Percentiles rank a stretch among this genome's conserved stretches.
phyloP scores from a whole-genome alignment of 2,888 invertebrate genomes.

The Acanthosepion lycidas region DNA sequence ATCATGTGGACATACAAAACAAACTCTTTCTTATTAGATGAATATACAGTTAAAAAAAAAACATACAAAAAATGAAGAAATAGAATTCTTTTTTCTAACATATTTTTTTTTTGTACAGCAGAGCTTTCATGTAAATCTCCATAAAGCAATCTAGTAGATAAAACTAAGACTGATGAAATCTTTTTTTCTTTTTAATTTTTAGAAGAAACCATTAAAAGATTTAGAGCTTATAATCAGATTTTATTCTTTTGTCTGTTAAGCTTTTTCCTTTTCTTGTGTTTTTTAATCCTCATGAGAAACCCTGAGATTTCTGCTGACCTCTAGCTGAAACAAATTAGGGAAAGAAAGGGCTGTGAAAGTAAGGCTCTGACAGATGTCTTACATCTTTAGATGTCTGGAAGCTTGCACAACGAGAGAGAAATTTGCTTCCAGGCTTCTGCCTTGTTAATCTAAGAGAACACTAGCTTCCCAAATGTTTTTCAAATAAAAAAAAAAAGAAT shows the following conservation, averaged over 20 bases:
- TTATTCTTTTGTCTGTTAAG: not conserved
- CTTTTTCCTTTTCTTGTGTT: too few species aligned
- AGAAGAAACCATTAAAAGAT: conserved; percentile 11
- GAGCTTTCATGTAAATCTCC: not conserved
- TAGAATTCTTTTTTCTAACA: not conserved
- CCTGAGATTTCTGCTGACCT: not conserved
- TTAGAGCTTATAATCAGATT: conserved; percentile 33
- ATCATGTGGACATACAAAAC: not conserved
- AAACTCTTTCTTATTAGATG: not conserved
- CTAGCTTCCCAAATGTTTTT: not conserved
- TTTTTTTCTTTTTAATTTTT: not conserved
- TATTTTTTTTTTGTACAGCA: not conserved
- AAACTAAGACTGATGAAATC: not conserved
- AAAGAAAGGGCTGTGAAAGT: not conserved
- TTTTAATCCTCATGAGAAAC: not conserved
- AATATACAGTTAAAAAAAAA: not conserved
- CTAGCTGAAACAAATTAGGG: not conserved
- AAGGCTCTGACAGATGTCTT: not conserved
- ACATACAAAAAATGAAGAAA: not conserved
- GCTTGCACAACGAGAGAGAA: not conserved
- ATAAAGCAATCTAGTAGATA: not conserved
- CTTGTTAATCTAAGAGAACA: not conserved
- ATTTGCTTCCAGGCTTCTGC: not conserved
- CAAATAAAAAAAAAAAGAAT: not conserved
- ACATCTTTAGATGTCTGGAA: not conserved